A percentile compares a stretch with the other conserved stretches of the same genome.
These are phyloP conservation scores for Anarrhichthys ocellatus DNA, from an alignment of 2,113 vertebrate species.

Conservation along the genomic window DNA sequence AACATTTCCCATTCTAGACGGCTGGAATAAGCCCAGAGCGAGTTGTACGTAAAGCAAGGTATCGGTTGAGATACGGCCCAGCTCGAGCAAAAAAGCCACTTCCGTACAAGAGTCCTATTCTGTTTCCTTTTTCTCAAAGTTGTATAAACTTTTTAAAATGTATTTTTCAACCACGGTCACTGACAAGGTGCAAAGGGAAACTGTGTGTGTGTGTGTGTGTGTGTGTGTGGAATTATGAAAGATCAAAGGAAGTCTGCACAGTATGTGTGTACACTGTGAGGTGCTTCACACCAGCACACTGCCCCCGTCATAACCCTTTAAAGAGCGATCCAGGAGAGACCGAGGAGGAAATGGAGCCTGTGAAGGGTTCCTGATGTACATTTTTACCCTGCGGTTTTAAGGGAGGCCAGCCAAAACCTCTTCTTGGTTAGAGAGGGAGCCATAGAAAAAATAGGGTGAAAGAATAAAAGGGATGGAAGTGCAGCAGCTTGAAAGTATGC, in stretches of 20 bases:
- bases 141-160: conserved; percentile 18
- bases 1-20: conserved; percentile 76
- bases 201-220: conserved; percentile 16
- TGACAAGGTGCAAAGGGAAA: conserved; percentile 22
- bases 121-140: conserved; percentile 30
- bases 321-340: conserved; percentile 34
- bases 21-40: conserved; percentile 65
- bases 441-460: conserved; percentile 13
- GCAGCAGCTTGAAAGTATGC: conserved; percentile 16
- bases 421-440: conserved; percentile 29
- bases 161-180: not conserved
- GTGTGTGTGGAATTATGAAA: conserved; percentile 20
- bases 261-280: conserved; percentile 11
- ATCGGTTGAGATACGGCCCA: conserved; percentile 56
- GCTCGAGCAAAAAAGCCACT: conserved; percentile 50
- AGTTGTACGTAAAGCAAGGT: conserved; percentile 58
- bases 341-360: conserved; percentile 41
- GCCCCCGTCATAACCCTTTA: conserved; percentile 33
- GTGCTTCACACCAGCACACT: conserved; percentile 32
- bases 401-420: conserved; percentile 45
- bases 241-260: conserved; percentile 38
- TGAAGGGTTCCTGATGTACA: conserved; percentile 60
- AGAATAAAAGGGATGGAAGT: conserved; percentile 4
- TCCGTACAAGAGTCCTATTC: conserved; percentile 28
- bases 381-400: conserved; percentile 67